Base-by-base conservation (phyloP, 2,888 invertebrate species). In the Dolichomitus sp. region DNA sequence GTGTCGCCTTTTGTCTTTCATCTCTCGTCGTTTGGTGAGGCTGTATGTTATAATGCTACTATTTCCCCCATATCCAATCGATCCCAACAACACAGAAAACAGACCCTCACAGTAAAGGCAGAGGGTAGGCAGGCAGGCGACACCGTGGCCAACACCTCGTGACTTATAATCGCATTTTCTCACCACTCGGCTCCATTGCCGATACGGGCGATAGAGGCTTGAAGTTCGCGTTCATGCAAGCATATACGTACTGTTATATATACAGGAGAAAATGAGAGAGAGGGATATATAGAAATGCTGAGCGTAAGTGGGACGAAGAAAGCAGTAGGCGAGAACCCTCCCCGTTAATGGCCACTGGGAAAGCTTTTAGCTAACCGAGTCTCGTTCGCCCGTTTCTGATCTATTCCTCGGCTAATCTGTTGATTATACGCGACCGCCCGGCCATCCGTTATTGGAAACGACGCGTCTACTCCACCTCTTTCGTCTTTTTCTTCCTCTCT, bases 101-200 rank as follows among this genome's bases (percentile, higher is more conserved):
- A 33, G 45, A 61, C 23, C 63, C 69, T 52, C 76, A 27, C 54
- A 73, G 61, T 57, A 68, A 61, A 73, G 77, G 72, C 27, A 61
- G 77, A 50, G 69, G 85, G 87, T 79, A 76, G 73, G 37, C 65
- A 68, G 77, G 63, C 76, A 80, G 87, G 88, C 87, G 89, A 90
- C 89, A 87, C 86, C 84, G 84, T 81, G 86, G 83, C 85, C 87
- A 89, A 91, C 93, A 92, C 92, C 92, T 91, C 90, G 91, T 93
- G 93, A 93, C 93, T 93, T 93, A 93, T 93, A 93, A 93, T 93
- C 92, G 92, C 92, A 93, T 93, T 91, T 93, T 92, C 91, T 90
- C 93, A 89, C 90, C 88, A 86, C 86, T 84, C 86, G 81, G 72
- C 61, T 65, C 37, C 54, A 74, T 77, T 40, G 70, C 57, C 73